Evolutionary conservation across 2,113 vertebrate genomes (phyloP).

Genomic region (Piprites chloris): DNA sequence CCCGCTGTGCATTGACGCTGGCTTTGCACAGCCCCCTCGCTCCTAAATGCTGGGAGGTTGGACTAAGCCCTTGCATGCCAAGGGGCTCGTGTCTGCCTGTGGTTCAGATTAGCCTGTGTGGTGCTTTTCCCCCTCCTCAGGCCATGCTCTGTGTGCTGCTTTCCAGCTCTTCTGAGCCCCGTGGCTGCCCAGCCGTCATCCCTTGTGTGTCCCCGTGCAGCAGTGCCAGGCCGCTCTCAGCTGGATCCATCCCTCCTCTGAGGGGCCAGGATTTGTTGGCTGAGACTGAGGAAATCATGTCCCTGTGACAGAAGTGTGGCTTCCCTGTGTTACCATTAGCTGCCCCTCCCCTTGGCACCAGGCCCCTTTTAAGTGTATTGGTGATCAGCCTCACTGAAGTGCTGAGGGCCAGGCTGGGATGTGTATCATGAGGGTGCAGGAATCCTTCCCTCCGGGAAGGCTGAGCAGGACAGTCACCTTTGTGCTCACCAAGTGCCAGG

Average conservation of each 20-base stretch:
- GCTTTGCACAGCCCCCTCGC: neutral
- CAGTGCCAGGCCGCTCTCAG: neutral
- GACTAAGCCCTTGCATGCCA: neutral
- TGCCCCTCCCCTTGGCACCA: neutral
- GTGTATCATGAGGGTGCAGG: accelerated
- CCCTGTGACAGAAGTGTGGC: neutral
- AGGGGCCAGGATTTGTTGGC: neutral
- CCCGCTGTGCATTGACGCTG: neutral
- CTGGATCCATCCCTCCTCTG: neutral
- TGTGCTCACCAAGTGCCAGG: accelerated
- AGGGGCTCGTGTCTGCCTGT: neutral
- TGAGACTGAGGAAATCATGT: neutral
- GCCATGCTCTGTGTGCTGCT: neutral
- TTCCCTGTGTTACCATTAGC: neutral
- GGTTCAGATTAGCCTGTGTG: neutral
- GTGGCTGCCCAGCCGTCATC: accelerated
- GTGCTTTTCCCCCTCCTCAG: neutral
- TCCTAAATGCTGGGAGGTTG: neutral
- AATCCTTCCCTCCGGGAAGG: neutral
- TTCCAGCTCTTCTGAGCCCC: neutral
- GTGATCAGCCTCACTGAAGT: neutral
- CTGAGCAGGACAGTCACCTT: neutral
- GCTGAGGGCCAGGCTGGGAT: neutral
- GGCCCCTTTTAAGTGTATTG: neutral
- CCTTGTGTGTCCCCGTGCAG: neutral